A percentile compares a stretch with the other conserved stretches of the same genome.
These are phyloP conservation scores for Macrosteles quadrilineatus DNA, from an alignment of 1,140 invertebrate species.

Conservation along the genomic window DNA sequence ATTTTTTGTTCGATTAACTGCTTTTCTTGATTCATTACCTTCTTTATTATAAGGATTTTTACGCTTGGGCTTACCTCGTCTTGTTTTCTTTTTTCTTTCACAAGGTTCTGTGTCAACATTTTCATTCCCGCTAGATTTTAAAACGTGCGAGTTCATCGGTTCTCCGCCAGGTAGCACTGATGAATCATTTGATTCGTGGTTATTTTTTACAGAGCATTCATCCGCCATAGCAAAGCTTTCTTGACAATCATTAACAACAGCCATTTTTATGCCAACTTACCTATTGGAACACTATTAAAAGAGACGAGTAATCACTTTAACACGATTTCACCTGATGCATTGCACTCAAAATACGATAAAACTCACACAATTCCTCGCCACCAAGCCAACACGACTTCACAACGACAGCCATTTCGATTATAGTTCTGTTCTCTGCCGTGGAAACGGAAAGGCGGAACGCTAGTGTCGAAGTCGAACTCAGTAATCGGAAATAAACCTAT, in stretches of 20 bases:
- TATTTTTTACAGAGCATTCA: not conserved
- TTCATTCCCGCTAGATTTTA: slow-evolving; percentile 16
- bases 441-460: too few relatives aligned
- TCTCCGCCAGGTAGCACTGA: slow-evolving; percentile 28
- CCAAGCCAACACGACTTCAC: not conserved
- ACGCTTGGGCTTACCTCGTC: slow-evolving; percentile 50
- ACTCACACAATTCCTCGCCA: not conserved
- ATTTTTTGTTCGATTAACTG: slow-evolving; percentile 25
- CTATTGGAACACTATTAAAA: not conserved
- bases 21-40: slow-evolving; percentile 42
- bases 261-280: not conserved
- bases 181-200: not conserved
- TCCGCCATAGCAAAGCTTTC: slow-evolving; percentile 2
- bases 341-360: not conserved
- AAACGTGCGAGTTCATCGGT: slow-evolving; percentile 10
- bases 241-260: slow-evolving; percentile 1
- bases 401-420: slow-evolving; percentile 2
- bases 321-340: not conserved
- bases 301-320: not conserved
- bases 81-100: slow-evolving; percentile 48
- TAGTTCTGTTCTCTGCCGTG: not conserved
- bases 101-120: slow-evolving; percentile 31
- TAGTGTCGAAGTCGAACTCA: too few relatives aligned
- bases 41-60: slow-evolving; percentile 50
- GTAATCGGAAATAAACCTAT: too few relatives aligned